Evolutionary conservation across 2,113 vertebrate genomes (phyloP), one percentile per base, ranked within the genome.

Genomic region (Mustelus asterias): DNA sequence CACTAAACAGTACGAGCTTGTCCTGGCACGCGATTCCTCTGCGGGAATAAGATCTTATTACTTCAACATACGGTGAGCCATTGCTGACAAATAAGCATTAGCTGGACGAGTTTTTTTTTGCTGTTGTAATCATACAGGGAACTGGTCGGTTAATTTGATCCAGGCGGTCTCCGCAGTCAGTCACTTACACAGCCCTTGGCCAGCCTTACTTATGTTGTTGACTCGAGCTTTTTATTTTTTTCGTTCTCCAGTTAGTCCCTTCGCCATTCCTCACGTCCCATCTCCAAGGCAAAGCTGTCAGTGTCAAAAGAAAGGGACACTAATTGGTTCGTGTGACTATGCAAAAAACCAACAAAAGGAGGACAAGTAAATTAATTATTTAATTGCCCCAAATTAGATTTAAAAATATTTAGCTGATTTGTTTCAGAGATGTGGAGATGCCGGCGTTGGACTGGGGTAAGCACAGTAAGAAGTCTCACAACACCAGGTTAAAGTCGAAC

Each of bases 121-220:
- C n/a, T 93, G 60, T 93, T 29, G 60, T 6, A 63, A 37, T 70
- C 93, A 69, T 67, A 44, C 44, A 10, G 92, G 63, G 93, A 63
- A 95, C 93, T 11, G 92, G 65, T 95, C 67, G 70, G 8, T 95
- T 95, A 95, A 72, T 72, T 67, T 70, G 37, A 95, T 70, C 37
- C 93, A 54, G 41, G 20, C 67, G 13, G 22, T 48, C 69, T 24
- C 37, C 67, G 41, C 67, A 29, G 22, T 22, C 63, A 16, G 65
- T 33, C 94, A 14, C 37, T 94, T 26, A 10, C n/a, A 63, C 26
- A 20, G 63, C 44, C n/a, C 41, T 48, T 63, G 44, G 93, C 63
- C n/a, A 95, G n/a, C 41, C 37, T 22, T 33, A 70, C 11, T n/a
- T 2, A 54, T 54, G 44, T 14, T 54, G 41, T 72, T n/a, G 69